Evolutionary conservation across 2,888 invertebrate genomes (phyloP), one percentile per base, ranked within the genome.

Genomic region (Ornithoptera alexandrae): DNA sequence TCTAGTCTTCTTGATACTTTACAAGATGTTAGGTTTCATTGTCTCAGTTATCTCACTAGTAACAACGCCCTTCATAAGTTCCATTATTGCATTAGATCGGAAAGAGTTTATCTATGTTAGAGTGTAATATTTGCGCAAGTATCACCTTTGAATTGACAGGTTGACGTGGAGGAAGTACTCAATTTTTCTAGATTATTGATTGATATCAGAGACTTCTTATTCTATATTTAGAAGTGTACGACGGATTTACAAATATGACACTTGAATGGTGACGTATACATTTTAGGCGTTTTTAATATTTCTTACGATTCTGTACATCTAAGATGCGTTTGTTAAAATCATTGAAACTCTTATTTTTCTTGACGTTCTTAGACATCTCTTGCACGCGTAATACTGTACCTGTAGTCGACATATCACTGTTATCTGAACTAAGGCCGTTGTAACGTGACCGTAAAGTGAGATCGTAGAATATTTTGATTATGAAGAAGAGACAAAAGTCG

Each of bases 401-500:
- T 46, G 7, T 39, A 10, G 5, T n/a, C 17, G 7, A 17, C 18
- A 12, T 65, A 24, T 5, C 2, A 15, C 30, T 58, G 17, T 58
- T 6, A 10, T 46, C 2, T 7, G n/a, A 42, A 18, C n/a, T 24
- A 6, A 58, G 2, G 0, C 3, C 39, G 15, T 5, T 22, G 42
- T 22, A 1, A 15, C 22, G 10, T 7, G 22, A 6, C 20, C 30
- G 42, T 8, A 39, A 42, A 4, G 58, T 8, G 0, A 70, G 73
- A 71, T 93, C 92, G 73, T 92, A 93, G 2, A 86, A 76, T 0
- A 94, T 84, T 62, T 94, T 89, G 72, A 95, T 87, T 0, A 93
- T 89, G 68, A 95, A 93, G 77, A 95, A 95, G 70, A 96, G 92
- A 8, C 95, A 72, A 64, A 95, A 82, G 81, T 96, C 96, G 73